Conservation (phyloP, 2,888 invertebrate species). For the Limnephilus marmoratus region DNA sequence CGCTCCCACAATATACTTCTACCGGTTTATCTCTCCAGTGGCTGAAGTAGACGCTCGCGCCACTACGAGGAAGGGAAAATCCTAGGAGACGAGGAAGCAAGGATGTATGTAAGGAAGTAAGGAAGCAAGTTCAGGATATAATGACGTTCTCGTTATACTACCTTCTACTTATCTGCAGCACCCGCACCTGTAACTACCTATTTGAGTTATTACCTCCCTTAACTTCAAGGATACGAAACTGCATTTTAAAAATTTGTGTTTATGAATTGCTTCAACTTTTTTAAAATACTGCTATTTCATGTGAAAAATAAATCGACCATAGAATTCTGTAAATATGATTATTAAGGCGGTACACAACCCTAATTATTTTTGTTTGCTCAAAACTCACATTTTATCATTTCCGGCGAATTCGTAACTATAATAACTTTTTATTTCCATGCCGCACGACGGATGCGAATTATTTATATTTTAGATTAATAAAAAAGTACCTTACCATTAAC, state of each 20-base stretch:
- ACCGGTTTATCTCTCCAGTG: background rate
- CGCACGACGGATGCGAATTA: too few species aligned
- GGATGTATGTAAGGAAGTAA: background rate
- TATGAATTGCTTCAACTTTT: background rate
- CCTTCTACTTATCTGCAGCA: background rate
- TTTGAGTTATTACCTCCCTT: background rate
- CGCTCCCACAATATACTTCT: background rate
- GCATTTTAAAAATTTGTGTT: background rate
- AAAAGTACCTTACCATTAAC: too few species aligned
- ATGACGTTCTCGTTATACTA: background rate
- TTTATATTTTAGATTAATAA: too few species aligned
- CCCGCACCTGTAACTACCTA: background rate
- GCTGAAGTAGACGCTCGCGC: background rate
- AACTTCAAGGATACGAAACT: background rate
- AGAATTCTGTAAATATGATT: too few species aligned
- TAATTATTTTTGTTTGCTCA: too few species aligned
- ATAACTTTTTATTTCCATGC: too few species aligned
- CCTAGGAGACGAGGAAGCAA: background rate
- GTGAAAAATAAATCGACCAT: too few species aligned
- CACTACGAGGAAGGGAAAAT: background rate
- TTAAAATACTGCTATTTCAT: background rate
- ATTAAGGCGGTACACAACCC: too few species aligned
- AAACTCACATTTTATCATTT: too few species aligned
- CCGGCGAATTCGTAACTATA: too few species aligned
- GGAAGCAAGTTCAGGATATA: background rate